These are phyloP conservation scores for Cyanistes caeruleus DNA, from an alignment of 2,113 vertebrate species.

Conservation along the genomic window DNA sequence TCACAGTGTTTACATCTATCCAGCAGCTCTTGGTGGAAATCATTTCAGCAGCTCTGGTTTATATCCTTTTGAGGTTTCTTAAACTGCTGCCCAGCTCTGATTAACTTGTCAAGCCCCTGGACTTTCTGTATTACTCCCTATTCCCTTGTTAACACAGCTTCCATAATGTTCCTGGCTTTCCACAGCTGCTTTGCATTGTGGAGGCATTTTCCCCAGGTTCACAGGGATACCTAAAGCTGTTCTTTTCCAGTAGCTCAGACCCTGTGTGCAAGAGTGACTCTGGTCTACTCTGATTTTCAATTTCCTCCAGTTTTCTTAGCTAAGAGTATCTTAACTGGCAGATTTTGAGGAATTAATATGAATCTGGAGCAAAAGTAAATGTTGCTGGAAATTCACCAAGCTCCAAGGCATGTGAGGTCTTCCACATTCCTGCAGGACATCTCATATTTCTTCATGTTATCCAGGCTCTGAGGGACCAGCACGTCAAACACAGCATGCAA, in stretches of 20 bases:
- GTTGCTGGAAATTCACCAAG: neutral
- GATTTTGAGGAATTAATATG: neutral
- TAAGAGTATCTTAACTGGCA: neutral
- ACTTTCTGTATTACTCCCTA: neutral
- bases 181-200: slow-evolving; percentile 17
- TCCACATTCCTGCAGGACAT: slow-evolving; percentile 10
- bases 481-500: neutral
- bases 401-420: neutral
- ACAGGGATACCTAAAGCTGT: neutral
- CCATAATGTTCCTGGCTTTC: neutral
- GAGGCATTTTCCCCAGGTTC: neutral
- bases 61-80: neutral
- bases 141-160: neutral
- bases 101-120: neutral
- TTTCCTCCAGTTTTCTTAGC: neutral
- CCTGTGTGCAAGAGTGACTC: neutral
- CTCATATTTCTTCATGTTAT: slow-evolving; percentile 13
- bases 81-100: neutral
- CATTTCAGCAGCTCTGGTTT: neutral
- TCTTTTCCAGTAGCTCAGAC: neutral
- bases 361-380: neutral
- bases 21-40: neutral
- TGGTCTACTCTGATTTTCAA: neutral
- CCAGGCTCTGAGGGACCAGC: neutral
- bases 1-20: neutral